These are phyloP conservation scores for Mercenaria mercenaria DNA, from an alignment of 1,140 invertebrate species.

Conservation along the genomic window DNA sequence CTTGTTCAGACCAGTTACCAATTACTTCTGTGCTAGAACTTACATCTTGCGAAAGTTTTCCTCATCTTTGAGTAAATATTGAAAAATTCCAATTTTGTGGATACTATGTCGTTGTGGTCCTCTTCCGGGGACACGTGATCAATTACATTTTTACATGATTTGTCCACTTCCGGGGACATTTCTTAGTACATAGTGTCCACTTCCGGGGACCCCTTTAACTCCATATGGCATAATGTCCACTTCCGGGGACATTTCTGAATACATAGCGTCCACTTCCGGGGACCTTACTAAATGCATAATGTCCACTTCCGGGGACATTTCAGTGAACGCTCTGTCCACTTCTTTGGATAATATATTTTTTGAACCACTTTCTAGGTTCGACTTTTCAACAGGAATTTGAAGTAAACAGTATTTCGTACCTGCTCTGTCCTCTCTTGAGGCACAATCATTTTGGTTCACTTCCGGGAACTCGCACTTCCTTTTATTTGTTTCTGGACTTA, in stretches of 20 bases:
- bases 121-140: too few species aligned
- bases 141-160: neutral
- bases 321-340: neutral
- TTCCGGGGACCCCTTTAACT: neutral
- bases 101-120: too few species aligned
- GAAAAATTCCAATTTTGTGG: neutral
- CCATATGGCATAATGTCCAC: neutral
- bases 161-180: slow-evolving; percentile 9
- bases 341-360: neutral
- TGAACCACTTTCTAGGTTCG: too few species aligned
- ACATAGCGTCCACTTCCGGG: neutral
- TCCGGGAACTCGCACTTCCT: neutral
- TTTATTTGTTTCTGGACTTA: too few species aligned
- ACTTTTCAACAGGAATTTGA: too few species aligned
- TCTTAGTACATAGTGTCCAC: neutral
- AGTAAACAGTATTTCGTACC: too few species aligned
- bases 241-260: neutral
- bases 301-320: too few species aligned
- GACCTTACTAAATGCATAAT: too few species aligned
- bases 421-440: too few species aligned
- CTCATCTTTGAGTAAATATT: neutral
- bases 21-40: neutral
- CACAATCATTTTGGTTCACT: neutral
- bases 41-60: neutral
- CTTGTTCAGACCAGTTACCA: neutral